These are phyloP conservation scores for Steinernema scapterisci DNA, from an alignment of 2,888 invertebrate species.

Conservation along the genomic window DNA sequence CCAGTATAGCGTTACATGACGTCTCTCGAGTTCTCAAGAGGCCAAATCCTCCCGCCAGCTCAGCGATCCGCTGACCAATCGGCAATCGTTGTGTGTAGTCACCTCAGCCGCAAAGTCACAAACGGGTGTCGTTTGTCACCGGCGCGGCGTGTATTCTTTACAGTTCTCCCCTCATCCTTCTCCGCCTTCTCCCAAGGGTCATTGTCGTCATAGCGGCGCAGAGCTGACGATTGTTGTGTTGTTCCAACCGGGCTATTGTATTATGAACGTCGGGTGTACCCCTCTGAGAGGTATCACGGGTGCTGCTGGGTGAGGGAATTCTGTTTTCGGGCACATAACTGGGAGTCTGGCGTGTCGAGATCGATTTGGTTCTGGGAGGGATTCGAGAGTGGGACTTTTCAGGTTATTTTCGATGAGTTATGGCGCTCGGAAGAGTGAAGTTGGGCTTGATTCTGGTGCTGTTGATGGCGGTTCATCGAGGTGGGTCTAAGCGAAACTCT, in stretches of 20 bases:
- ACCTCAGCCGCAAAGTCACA: slow-evolving; percentile 9
- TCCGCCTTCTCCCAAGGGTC: slow-evolving; percentile 29
- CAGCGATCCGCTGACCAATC: not conserved
- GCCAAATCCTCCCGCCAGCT: not conserved
- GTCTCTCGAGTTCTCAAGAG: too few species aligned
- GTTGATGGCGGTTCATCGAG: not conserved
- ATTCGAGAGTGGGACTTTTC: not conserved
- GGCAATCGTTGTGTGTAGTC: not conserved
- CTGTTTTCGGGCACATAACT: not conserved
- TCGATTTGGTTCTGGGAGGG: not conserved
- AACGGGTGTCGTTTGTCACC: slow-evolving; percentile 27
- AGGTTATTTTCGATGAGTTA: slow-evolving; percentile 11
- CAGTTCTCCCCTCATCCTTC: not conserved
- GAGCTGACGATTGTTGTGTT: too few species aligned
- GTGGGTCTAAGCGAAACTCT: too few species aligned
- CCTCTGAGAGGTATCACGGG: not conserved
- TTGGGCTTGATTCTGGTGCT: not conserved
- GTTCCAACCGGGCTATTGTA: slow-evolving; percentile 18
- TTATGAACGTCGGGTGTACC: not conserved
- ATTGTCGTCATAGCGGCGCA: not conserved
- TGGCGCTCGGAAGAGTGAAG: slow-evolving; percentile 1
- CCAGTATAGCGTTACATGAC: too few species aligned
- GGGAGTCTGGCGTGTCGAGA: too few species aligned
- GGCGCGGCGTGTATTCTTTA: slow-evolving; percentile 8
- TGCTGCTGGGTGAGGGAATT: not conserved